phyloP scores from a whole-genome alignment of 2,113 vertebrate genomes.

The Herpetotheres cachinnans region DNA sequence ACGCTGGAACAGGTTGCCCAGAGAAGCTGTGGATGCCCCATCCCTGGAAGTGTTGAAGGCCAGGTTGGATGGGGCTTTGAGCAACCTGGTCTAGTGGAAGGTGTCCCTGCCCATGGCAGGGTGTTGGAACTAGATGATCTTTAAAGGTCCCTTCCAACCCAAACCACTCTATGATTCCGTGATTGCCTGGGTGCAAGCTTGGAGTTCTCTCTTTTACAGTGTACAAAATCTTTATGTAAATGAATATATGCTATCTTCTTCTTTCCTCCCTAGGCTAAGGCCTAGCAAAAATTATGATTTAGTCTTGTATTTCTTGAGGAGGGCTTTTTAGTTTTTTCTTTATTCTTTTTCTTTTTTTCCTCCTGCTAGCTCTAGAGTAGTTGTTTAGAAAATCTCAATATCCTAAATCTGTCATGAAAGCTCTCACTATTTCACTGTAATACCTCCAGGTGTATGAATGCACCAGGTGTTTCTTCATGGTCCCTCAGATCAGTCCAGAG shows the following conservation, averaged over 20 bases:
- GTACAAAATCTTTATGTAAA: background rate
- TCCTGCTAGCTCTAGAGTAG: background rate
- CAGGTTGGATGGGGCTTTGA: background rate
- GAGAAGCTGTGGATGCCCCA: background rate
- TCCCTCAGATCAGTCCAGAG: background rate
- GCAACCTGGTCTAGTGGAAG: no score
- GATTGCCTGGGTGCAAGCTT: background rate
- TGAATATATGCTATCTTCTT: background rate
- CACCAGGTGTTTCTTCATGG: background rate
- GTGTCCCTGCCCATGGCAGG: no score
- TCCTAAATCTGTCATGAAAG: background rate
- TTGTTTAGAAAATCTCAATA: background rate
- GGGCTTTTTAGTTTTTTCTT: background rate
- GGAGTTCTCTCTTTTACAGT: background rate
- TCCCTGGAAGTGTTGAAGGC: background rate
- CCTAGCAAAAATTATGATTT: background rate
- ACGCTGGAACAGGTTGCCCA: background rate
- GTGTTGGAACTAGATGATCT: no score
- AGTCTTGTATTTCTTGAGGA: background rate
- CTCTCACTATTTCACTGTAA: background rate
- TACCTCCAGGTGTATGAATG: background rate
- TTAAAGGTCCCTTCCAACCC: no score
- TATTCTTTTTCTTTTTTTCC: background rate
- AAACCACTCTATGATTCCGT: background rate
- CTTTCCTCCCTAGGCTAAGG: background rate